Base-by-base conservation (phyloP, 1,140 invertebrate genomes). In the Hydropsyche tenuis region DNA sequence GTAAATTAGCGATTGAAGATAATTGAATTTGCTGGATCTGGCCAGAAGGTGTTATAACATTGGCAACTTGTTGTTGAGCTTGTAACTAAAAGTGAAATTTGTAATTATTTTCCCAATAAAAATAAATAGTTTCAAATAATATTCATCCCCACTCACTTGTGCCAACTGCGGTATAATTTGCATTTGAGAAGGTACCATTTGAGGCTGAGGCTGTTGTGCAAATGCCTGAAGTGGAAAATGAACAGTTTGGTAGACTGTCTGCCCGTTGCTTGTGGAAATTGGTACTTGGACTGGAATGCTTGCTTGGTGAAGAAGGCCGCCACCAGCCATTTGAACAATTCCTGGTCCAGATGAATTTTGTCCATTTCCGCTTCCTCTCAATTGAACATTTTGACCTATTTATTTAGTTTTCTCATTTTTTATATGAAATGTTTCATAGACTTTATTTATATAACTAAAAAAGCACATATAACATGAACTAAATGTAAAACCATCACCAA, bases 211-310 rank as follows among this genome's bases (percentile, higher is more conserved):
- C 82, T 77, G 87, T 80, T 86, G 88, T 81, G 89, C 87, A 1
- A 93, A 85, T 0, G 92, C 86, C 82, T 96, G 94, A 20, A 96
- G 87, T 0, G 95, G 95, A 78, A 97, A 91, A 82, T 97, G 95
- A 0, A 97, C 90, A 0, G 95, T 97, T 80, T 97, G 95, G 81
- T 95, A 95, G 66, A 97, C 89, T 0, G 95, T 97, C 82, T 97
- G 95, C 0, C 96, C 96, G 82, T 93, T 93, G 16, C 90, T 90
- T 6, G 93, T 91, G 73, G 94, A 93, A 69, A 98, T 94, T 0
- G 96, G 96, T 46, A 97, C 92, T 85, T 97, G 95, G 14, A 97
- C 93, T 0, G 95, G 94, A 51, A 97, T 93, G 16, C 93, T 93
- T 81, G 94, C 93, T 81, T 93, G 91, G 83, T 95, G 87, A 23